Evolutionary conservation across 2,888 invertebrate species (phyloP), one percentile per base, ranked within the genome.

Genomic region (Nephrotoma flavescens): DNA sequence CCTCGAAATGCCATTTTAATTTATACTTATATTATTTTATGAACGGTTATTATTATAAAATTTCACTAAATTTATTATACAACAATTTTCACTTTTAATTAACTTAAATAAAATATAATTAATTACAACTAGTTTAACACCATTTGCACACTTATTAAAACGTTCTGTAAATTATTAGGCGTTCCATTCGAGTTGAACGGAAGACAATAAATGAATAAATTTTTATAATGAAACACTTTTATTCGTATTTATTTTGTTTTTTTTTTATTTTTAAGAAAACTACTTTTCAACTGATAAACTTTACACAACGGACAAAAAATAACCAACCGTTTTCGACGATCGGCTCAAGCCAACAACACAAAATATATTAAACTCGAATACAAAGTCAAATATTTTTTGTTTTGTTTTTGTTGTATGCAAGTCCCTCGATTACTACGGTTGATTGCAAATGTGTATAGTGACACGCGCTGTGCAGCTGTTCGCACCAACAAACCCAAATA

Each of bases 1-100:
- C 90, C 90, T 88, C 91, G 90, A 85, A 91, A 88, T 88, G 91
- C 90, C 91, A 91, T 91, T 88, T 87, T 89, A 31, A 41, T 31
- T 84, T 86, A 47, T 85, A 42, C 41, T 47, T 31, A 3, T 47
- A 86, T 42, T 88, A 86, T 47, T 52, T 85, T 86, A 57, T 42
- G 42, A 47, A 6, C 7, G 85, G 45, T 84, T 42, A 41, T 15
- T 83, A 41, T 9, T n/a, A 42, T 44, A 19, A 45, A 86, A 44
- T 86, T 86, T 86, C 85, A 44, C 45, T 44, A 86, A 86, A 86
- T 44, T 45, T 31, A 45, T 44, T 86, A 44, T 19, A 31, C 42
- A 45, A 15, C 42, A 45, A 15, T 86, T 86, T 86, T 44, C 44
- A 44, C 45, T 44, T 86, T 45, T 42, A 44, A 44, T 44, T 86